Percentiles rank a stretch among this genome's conserved stretches.
Evolutionary conservation across 2,888 invertebrate species (phyloP).

Genomic region (Pandemis cinnamomeana): DNA sequence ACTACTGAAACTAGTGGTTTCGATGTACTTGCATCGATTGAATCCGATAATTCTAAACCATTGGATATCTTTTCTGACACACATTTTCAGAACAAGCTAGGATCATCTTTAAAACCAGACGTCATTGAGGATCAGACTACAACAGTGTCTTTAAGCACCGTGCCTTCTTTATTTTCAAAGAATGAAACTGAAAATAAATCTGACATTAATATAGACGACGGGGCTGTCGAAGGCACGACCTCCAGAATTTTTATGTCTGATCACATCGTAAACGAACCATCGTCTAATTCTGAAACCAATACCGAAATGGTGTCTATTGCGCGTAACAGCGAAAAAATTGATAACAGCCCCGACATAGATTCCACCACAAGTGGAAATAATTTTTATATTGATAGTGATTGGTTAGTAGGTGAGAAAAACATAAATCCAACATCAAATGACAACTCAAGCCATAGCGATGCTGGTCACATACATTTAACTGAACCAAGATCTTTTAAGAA

Average conservation of each 20-base stretch:
- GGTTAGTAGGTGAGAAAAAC: constrained; percentile 57
- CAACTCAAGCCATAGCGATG: constrained; percentile 39
- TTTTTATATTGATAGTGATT: constrained; percentile 55
- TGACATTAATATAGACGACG: constrained; percentile 32
- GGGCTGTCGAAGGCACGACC: constrained; percentile 52
- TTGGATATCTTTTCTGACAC: background rate
- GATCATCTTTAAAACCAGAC: background rate
- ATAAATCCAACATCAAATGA: constrained; percentile 1
- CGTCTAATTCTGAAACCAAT: constrained; percentile 56
- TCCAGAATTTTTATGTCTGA: constrained; percentile 57
- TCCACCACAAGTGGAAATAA: constrained; percentile 40
- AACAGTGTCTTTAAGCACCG: background rate
- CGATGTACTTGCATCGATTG: constrained; percentile 8
- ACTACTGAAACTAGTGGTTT: constrained; percentile 22
- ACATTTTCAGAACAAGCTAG: background rate
- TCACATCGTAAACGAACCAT: constrained; percentile 59
- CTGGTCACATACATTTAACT: constrained; percentile 51
- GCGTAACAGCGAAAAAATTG: constrained; percentile 45
- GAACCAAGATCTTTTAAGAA: constrained; percentile 65
- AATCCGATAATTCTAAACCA: constrained; percentile 2
- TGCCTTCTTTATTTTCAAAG: constrained; percentile 1
- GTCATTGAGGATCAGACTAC: background rate
- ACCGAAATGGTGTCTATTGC: constrained; percentile 63
- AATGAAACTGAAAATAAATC: background rate
- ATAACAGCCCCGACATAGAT: constrained; percentile 30